Conservation (phyloP, 2,797 vertebrate species). For the Oreochromis mossambicus region DNA sequence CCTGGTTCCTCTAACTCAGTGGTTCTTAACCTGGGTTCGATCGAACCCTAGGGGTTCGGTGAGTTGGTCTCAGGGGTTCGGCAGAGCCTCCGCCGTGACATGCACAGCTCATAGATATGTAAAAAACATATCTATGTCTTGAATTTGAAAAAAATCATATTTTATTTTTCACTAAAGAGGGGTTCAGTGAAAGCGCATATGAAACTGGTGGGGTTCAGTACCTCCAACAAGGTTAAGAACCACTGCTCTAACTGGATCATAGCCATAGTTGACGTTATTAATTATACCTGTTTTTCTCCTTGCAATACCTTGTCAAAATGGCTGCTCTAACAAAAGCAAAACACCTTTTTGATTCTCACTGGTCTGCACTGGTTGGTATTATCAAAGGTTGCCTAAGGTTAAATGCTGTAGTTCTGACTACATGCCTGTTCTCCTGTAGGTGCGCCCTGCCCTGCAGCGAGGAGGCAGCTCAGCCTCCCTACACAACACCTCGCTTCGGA, state of each 20-base stretch:
- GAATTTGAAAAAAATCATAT: too few species aligned
- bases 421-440: slow-evolving; percentile 52
- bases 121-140: too few species aligned
- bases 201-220: too few species aligned
- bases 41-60: too few species aligned
- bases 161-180: too few species aligned
- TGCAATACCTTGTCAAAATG: not conserved
- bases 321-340: not conserved
- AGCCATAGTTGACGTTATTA: not conserved
- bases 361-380: not conserved
- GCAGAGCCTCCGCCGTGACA: too few species aligned
- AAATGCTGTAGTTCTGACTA: not conserved
- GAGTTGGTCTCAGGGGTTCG: too few species aligned
- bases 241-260: not conserved
- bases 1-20: not conserved
- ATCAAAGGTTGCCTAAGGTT: not conserved
- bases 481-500: slow-evolving; percentile 87
- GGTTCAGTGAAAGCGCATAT: too few species aligned
- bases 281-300: not conserved
- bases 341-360: not conserved
- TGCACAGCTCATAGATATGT: too few species aligned
- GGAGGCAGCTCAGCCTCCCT: slow-evolving; percentile 87
- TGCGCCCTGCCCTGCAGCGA: slow-evolving; percentile 77
- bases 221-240: too few species aligned
- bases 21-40: too few species aligned